Evolutionary conservation across 2,888 invertebrate genomes (phyloP).

Genomic region (Chrysolina americana): DNA sequence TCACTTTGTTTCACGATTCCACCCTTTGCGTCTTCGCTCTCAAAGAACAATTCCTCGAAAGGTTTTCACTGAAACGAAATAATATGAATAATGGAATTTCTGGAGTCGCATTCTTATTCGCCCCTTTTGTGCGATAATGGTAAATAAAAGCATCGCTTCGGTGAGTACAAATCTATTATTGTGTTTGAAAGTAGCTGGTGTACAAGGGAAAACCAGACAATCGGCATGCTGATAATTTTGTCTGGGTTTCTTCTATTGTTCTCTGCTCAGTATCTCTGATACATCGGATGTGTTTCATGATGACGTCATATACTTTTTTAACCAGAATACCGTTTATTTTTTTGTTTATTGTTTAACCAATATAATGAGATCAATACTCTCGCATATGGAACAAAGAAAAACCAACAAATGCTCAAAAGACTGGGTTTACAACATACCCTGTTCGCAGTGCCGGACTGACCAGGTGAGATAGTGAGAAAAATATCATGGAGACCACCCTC

Average conservation of each 20-base stretch:
- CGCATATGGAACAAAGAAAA: too few relatives aligned
- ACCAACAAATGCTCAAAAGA: too few relatives aligned
- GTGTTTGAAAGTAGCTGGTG: background rate
- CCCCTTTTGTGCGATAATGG: conserved; percentile 13
- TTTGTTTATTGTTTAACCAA: too few relatives aligned
- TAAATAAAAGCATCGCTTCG: conserved; percentile 19
- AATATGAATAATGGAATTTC: conserved; percentile 19
- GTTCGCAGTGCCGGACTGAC: too few relatives aligned
- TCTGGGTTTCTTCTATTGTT: background rate
- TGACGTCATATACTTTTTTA: too few relatives aligned
- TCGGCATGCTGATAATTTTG: background rate
- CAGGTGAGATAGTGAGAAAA: too few relatives aligned
- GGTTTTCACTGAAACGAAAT: background rate
- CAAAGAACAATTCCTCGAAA: conserved; percentile 5
- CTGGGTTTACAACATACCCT: too few relatives aligned
- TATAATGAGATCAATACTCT: too few relatives aligned
- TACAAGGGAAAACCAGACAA: background rate
- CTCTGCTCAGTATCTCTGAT: background rate
- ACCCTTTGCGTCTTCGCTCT: conserved; percentile 8
- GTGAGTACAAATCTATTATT: background rate
- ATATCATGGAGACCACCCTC: too few relatives aligned
- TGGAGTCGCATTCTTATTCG: background rate
- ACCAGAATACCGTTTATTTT: too few relatives aligned
- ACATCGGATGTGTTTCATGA: background rate
- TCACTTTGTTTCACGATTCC: conserved; percentile 3